Evolutionary conservation across 2,113 vertebrate genomes (phyloP), one percentile per base, ranked within the genome.

Genomic region (Oncorhynchus nerka): DNA sequence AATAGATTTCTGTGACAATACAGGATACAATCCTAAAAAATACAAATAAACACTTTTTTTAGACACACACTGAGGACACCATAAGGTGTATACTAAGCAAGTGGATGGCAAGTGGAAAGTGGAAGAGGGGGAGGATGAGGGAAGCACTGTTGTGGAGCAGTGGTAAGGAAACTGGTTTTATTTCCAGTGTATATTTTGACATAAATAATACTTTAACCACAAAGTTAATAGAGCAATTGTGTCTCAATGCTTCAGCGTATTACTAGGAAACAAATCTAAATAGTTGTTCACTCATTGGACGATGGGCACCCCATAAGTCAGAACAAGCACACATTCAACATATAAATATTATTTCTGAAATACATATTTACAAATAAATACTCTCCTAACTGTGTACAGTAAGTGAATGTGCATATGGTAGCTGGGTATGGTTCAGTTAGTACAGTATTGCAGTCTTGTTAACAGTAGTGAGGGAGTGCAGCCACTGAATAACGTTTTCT

Each of bases 311-410:
- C 68, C 73, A 67, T 51, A 12, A 75, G 34, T 13, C 13, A 66
- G 28, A 59, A 20, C 3, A 22, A 71, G 78, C 59, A 70, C 66
- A 67, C 24, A 9, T 1, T 32, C 4, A 70, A 86, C 84, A 82
- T 72, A 88, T 62, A 82, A 81, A 82, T 75, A 80, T 61, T 16
- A 51, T 13, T 84, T 39, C 74, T 71, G 69, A 76, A 86, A 80
- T 74, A 87, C 81, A 84, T 81, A 81, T 90, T 79, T 88, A 87
- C 83, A 90, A 64, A 67, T 65, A 0, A 83, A 70, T 79, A 76
- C 34, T 75, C 30, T 32, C 49, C n/a, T 57, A 32, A 71, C 24
- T 59, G 12, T 68, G 67, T 75, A 68, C 74, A 75, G 74, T 67
- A 64, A 65, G 74, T 75, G 74, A 74, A 32, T 22, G 65, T 83